These are phyloP conservation scores for Gerris lacustris DNA, from an alignment of 2,888 invertebrate species.

Conservation along the genomic window DNA sequence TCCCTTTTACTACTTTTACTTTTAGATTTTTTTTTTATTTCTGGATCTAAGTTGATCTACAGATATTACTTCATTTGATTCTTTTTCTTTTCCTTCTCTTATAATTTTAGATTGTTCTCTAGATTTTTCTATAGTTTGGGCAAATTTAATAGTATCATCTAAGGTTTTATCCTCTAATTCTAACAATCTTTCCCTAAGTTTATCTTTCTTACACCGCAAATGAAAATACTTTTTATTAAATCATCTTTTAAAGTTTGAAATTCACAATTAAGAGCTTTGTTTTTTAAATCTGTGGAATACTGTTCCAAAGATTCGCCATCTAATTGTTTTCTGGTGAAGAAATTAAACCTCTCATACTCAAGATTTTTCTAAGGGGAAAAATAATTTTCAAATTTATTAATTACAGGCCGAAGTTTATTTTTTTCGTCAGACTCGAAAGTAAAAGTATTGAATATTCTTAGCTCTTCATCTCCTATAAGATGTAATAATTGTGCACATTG, in stretches of 20 bases:
- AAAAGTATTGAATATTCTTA: background rate
- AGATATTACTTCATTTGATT: background rate
- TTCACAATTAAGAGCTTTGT: constrained; percentile 6
- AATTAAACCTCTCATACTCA: constrained; percentile 4
- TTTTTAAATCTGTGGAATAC: background rate
- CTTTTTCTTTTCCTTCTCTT: background rate
- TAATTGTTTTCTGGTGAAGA: constrained; percentile 1
- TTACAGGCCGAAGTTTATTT: background rate
- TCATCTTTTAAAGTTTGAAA: constrained; percentile 5
- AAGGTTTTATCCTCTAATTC: constrained; percentile 9
- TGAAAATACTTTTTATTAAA: constrained; percentile 9
- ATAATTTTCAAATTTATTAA: constrained; percentile 7
- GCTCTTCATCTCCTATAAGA: background rate
- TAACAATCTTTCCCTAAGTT: constrained; percentile 1
- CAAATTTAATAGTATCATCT: constrained; percentile 5
- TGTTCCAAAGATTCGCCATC: constrained; percentile 5
- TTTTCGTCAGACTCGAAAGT: background rate
- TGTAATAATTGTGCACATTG: constrained; percentile 3
- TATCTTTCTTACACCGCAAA: background rate
- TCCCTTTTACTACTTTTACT: background rate
- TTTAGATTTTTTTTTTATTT: background rate
- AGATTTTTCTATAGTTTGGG: background rate
- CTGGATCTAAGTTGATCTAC: background rate
- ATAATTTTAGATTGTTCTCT: background rate
- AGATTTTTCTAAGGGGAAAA: constrained; percentile 2